Evolutionary conservation across 1,140 invertebrate genomes (phyloP), one percentile per base, ranked within the genome.

Genomic region (Eurosta solidaginis): DNA sequence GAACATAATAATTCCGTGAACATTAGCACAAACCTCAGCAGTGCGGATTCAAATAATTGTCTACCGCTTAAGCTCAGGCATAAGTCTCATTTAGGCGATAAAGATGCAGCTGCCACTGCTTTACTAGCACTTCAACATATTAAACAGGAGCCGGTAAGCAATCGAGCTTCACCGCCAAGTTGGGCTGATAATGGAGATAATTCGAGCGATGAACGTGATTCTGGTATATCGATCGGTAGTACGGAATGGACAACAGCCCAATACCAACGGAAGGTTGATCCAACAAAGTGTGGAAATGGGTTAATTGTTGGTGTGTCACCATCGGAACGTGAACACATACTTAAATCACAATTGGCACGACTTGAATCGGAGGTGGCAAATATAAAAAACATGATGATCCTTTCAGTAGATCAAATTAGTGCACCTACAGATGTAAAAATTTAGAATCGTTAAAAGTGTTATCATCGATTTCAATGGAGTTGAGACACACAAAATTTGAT

Each of bases 361-460:
- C 91, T 98, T 4, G 96, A 96, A 10, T 95, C 94, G 1, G 97
- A 98, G 87, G 96, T 98, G 49, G 96, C 95, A n/a, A 93, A 92
- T 79, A 91, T 98, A 0, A 95, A 96, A 84, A 93, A 92, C 78
- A 91, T 93, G 86, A 91, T 93, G 82, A 90, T 90, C 74, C 89
- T 90, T 78, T 79, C 47, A 22, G 47, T 80, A 0, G 85, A 86
- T 75, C 45, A 22, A 45, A 74, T 52, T 33, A 27, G 42, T 89
- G 89, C 83, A 89, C 74, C 54, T n/a, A 20, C 54, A 25, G 59
- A 78, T 73, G 14, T 75, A 17, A 78, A 77, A 25, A 73, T 68
- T 29, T 74, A 75, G 74, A 20, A 5, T 25, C 33, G n/a, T 5
- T 74, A 74, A 14, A 29, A 59, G 36, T 6, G 6, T 22, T 3